Base-by-base conservation (phyloP, 2,888 invertebrate species). In the Drosophila yooni region DNA sequence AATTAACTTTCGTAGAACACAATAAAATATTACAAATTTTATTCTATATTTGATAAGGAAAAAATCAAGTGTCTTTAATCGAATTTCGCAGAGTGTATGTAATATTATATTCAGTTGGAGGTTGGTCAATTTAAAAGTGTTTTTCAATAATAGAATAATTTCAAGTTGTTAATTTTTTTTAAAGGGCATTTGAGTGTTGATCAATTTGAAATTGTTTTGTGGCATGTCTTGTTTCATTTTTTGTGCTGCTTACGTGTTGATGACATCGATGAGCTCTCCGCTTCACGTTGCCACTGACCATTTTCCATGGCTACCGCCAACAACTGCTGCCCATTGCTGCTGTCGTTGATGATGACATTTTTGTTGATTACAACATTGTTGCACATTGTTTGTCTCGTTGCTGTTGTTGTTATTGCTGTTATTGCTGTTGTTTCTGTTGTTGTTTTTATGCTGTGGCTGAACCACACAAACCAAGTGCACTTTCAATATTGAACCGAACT, bases 301-400 rank as follows among this genome's bases (percentile, higher is more conserved):
- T 75, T 79, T 71, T 71, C 71, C 79, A 79, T 56, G 51, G 63
- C 57, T 74, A 67, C 63, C 59, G 43, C 36, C 63, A 31, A 10
- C 58, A 43, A 38, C 53, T 21, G 11, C 51, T 52, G 50, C 52
- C 51, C 59, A 57, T 36, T 78, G 78, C 65, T 66, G 74, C 57
- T 74, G 56, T 72, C 76, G 79, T 79, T 76, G 81, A 81, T 81
- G 81, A 81, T 81, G 81, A 81, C 81, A 82, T 81, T 81, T 81
- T 81, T 81, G 81, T 81, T 83, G 83, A 83, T 83, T 83, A 83
- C 83, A 83, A 83, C 79, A 82, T 80, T 82, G 82, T 82, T 80
- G 77, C 80, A 75, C 79, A 79, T 81, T 81, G 82, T 81, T 80
- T 80, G 80, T 77, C 69, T 80, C 71, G 80, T 70, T 73, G 71